phyloP scores from a whole-genome alignment of 2,113 vertebrate genomes.

The cat (Felis catus) region F.catus_Fca126_mat1.0 CM031413.1:32145001-32145500 shows the following conservation, averaged over 20 bases:
- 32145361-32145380: not conserved
- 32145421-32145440: not conserved
- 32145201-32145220: not conserved
- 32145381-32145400: not conserved
- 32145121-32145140: not conserved
- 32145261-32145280: not conserved
- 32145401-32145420: not conserved
- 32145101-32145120: not conserved
- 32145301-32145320: not conserved
- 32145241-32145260: not conserved
- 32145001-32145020: constrained; percentile 98
- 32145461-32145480: not conserved
- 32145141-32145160: fast-evolving
- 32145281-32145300: not conserved
- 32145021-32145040: constrained; percentile 92
- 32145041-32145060: constrained; percentile 96
- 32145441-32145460: not conserved
- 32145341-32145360: not conserved
- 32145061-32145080: constrained; percentile 92
- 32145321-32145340: not conserved
- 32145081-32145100: not conserved
- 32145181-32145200: not conserved
- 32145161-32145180: not conserved
- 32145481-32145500: not conserved
- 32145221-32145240: not conserved